Evolutionary conservation across 2,113 vertebrate species (phyloP).

Genomic region (Phaethornis superciliosus): DNA sequence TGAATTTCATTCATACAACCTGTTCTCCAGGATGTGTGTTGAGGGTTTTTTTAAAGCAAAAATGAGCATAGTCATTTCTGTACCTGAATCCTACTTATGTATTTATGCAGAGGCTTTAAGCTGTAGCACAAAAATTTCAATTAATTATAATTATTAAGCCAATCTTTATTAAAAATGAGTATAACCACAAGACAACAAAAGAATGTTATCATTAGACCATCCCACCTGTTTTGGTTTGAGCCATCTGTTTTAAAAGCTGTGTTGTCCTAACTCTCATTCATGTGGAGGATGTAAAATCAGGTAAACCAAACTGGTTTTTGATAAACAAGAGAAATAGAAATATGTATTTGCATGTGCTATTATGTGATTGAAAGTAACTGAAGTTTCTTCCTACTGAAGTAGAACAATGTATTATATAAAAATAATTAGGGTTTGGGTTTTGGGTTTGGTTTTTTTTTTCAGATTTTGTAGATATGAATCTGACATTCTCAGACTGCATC

Average conservation of each 20-base stretch:
- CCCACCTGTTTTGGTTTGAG: background rate
- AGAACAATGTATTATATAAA: background rate
- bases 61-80: background rate
- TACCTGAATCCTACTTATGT: background rate
- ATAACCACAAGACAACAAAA: background rate
- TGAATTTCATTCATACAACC: background rate
- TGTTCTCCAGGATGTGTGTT: background rate
- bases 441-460: background rate
- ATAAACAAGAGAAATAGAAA: background rate
- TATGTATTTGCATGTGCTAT: background rate
- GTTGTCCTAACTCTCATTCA: background rate
- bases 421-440: background rate
- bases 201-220: accelerated
- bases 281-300: background rate
- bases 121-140: background rate
- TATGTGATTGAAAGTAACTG: background rate
- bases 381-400: background rate
- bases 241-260: background rate
- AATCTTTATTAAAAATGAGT: background rate
- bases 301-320: background rate
- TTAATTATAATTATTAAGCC: background rate
- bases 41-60: background rate
- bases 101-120: background rate
- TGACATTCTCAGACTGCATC: background rate
- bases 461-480: background rate